Evolutionary conservation across 2,113 vertebrate genomes (phyloP).

Genomic region (Lepisosteus oculatus): DNA sequence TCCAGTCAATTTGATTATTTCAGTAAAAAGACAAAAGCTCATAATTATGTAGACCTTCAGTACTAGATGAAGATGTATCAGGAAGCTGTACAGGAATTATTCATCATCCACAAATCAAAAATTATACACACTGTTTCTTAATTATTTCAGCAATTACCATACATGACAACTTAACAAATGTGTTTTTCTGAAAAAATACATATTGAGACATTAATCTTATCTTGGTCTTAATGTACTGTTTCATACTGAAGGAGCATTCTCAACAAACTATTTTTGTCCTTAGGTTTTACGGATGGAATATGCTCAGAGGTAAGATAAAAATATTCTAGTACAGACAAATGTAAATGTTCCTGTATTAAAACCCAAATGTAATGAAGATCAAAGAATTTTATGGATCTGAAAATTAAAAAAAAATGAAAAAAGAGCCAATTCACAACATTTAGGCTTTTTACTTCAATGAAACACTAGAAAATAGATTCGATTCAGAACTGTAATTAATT

Average conservation of each 20-base stretch:
- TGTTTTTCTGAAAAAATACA: not conserved
- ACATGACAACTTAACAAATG: slow-evolving; percentile 5
- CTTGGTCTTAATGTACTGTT: slow-evolving; percentile 7
- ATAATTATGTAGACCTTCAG: not conserved
- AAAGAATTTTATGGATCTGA: too few species aligned
- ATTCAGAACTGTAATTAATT: slow-evolving; percentile 1
- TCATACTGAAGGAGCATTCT: not conserved
- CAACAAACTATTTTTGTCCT: too few species aligned
- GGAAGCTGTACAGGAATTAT: not conserved
- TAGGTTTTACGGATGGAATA: too few species aligned
- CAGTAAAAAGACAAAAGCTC: not conserved
- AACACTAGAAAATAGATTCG: too few species aligned
- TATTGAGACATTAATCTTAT: slow-evolving; percentile 12
- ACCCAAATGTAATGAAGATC: too few species aligned
- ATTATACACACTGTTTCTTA: not conserved
- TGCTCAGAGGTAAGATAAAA: too few species aligned
- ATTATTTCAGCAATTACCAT: slow-evolving; percentile 10
- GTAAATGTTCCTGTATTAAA: too few species aligned
- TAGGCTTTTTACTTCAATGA: too few species aligned
- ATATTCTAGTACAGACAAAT: too few species aligned
- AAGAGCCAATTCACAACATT: too few species aligned
- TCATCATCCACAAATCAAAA: not conserved
- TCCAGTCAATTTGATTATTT: not conserved
- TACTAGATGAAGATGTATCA: not conserved
- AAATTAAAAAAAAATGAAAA: too few species aligned